These are phyloP conservation scores for Nothoprocta pentlandii DNA, from an alignment of 2,113 vertebrate species.

Conservation along the genomic window DNA sequence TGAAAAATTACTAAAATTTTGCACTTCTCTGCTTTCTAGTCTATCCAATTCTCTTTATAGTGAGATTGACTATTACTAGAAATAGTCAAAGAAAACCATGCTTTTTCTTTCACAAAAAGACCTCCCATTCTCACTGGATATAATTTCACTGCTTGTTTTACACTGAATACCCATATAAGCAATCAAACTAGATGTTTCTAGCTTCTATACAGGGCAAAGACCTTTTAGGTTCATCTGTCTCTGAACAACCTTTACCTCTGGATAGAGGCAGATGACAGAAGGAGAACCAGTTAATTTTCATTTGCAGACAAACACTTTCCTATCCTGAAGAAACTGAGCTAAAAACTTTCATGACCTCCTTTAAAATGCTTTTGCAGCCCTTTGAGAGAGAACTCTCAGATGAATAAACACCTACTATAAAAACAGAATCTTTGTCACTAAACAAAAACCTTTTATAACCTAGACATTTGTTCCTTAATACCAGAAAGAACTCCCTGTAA, in stretches of 20 bases:
- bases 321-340: background rate
- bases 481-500: background rate
- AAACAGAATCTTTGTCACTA: background rate
- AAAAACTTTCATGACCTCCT: background rate
- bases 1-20: no score
- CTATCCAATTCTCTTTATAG: background rate
- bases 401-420: background rate
- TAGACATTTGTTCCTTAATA: background rate
- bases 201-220: background rate
- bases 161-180: background rate
- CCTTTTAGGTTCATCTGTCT: background rate
- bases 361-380: slow-evolving; percentile 7
- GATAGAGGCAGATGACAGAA: background rate
- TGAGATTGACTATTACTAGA: background rate
- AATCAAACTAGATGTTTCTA: background rate
- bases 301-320: background rate
- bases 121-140: background rate
- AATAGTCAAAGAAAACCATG: background rate
- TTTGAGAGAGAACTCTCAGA: background rate
- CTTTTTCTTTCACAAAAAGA: background rate
- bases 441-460: background rate
- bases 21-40: background rate
- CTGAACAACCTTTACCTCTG: background rate
- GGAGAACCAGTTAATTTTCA: background rate
- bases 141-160: background rate